These are phyloP conservation scores for Physocephala rufipes DNA, from an alignment of 2,888 invertebrate species.

Conservation along the genomic window DNA sequence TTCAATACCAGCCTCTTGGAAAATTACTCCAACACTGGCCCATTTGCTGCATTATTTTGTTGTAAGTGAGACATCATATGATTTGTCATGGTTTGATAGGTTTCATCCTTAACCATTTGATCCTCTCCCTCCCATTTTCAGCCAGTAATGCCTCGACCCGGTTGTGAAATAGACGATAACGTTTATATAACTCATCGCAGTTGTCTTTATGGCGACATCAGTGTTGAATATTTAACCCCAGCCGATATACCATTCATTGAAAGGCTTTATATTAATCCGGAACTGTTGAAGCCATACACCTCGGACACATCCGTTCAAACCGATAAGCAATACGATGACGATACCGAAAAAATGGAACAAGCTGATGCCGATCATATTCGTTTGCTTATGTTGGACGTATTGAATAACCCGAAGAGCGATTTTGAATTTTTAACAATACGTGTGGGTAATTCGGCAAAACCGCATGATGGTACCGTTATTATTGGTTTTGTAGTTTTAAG, in stretches of 20 bases:
- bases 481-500: conserved; percentile 56
- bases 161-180: conserved; percentile 47
- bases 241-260: conserved; percentile 47
- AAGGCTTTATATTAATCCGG: conserved; percentile 32
- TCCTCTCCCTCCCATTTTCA: conserved; percentile 31
- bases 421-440: conserved; percentile 51
- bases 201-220: conserved; percentile 53
- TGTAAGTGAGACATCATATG: conserved; percentile 45
- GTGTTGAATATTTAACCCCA: conserved; percentile 40
- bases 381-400: conserved; percentile 44
- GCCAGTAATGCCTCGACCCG: conserved; percentile 54
- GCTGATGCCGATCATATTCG: conserved; percentile 43
- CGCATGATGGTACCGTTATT: conserved; percentile 42
- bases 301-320: conserved; percentile 12
- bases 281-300: conserved; percentile 4
- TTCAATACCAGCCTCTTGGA: conserved; percentile 43
- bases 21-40: conserved; percentile 30
- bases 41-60: conserved; percentile 53
- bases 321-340: neutral
- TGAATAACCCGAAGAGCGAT: conserved; percentile 45
- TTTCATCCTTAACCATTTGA: neutral
- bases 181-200: conserved; percentile 57
- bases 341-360: conserved; percentile 22
- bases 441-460: conserved; percentile 51
- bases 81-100: neutral